Evolutionary conservation across 2,113 vertebrate genomes (phyloP).

Genomic region (Hymenochirus boettgeri): DNA sequence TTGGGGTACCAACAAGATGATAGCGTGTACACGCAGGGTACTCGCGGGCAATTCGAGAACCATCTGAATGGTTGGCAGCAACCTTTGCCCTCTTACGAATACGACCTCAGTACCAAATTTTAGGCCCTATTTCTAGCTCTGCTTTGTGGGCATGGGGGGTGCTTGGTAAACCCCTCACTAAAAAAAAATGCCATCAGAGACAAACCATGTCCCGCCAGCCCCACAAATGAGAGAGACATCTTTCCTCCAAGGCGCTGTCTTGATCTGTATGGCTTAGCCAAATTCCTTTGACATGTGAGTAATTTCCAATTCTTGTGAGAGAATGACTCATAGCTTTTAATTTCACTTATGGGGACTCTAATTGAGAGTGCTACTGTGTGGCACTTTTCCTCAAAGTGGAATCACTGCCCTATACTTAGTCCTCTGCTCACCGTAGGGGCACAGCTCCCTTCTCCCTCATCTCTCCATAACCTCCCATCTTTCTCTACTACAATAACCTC

Average conservation of each 20-base stretch:
- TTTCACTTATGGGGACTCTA: slow-evolving; percentile 67
- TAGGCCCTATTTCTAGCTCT: too few relatives aligned
- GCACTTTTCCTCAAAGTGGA: slow-evolving; percentile 38
- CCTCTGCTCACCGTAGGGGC: slow-evolving; percentile 53
- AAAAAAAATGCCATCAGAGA: slow-evolving; percentile 48
- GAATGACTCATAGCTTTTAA: slow-evolving; percentile 73
- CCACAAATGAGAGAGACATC: slow-evolving; percentile 46
- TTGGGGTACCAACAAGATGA: too few relatives aligned
- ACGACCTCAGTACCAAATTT: too few relatives aligned
- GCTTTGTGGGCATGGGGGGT: neutral
- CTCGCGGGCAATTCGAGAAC: too few relatives aligned
- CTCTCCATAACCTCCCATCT: too few relatives aligned
- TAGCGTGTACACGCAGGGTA: too few relatives aligned
- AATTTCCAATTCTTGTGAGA: slow-evolving; percentile 60
- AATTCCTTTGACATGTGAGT: slow-evolving; percentile 77
- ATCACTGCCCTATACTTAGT: slow-evolving; percentile 41
- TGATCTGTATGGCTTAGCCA: slow-evolving; percentile 67
- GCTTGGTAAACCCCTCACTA: neutral
- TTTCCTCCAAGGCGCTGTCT: slow-evolving; percentile 53
- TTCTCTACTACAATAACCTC: too few relatives aligned
- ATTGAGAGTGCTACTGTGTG: slow-evolving; percentile 55
- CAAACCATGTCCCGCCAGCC: slow-evolving; percentile 54
- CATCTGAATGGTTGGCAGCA: too few relatives aligned
- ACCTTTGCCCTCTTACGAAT: too few relatives aligned
- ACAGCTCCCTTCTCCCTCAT: too few relatives aligned